phyloP scores from a whole-genome alignment of 2,113 vertebrate species.

The Sceloporus tristichus region DNA sequence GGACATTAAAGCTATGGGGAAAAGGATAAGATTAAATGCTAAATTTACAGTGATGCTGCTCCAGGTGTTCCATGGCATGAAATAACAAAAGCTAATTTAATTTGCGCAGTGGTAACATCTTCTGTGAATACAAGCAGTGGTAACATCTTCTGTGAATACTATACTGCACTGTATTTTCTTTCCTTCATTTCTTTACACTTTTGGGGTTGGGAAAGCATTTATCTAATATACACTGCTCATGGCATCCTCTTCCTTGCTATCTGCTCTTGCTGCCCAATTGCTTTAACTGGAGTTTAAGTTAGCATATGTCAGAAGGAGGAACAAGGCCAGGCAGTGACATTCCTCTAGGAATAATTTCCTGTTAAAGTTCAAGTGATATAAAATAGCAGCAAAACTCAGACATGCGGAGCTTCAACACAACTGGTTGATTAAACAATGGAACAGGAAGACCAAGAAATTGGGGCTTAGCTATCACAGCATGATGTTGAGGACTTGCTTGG shows the following conservation, averaged over 20 bases:
- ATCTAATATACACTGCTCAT: not conserved
- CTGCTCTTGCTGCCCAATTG: not conserved
- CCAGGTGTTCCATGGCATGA: conserved; percentile 8
- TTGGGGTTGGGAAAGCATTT: not conserved
- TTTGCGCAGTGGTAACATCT: conserved; percentile 38
- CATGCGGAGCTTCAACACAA: not conserved
- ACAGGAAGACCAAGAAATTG: not conserved
- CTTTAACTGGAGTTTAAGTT: conserved; percentile 31
- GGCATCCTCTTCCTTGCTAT: not conserved
- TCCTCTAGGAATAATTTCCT: conserved; percentile 40
- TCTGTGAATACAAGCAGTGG: not conserved
- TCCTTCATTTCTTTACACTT: conserved; percentile 41
- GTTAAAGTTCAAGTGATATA: conserved; percentile 4
- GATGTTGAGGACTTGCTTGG: conserved; percentile 30
- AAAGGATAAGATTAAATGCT: not conserved
- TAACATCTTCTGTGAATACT: conserved; percentile 22
- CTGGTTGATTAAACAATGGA: conserved; percentile 40
- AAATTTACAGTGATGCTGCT: not conserved
- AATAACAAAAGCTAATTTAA: conserved; percentile 46
- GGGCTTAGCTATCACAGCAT: not conserved
- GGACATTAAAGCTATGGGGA: not conserved
- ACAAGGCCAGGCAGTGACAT: not conserved
- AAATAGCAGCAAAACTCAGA: conserved; percentile 2
- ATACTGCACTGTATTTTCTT: conserved; percentile 12
- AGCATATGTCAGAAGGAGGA: conserved; percentile 28